A percentile compares a stretch with the other conserved stretches of the same genome.
Conservation (phyloP, 2,113 vertebrate species). For the Crocuta crocuta region DNA sequence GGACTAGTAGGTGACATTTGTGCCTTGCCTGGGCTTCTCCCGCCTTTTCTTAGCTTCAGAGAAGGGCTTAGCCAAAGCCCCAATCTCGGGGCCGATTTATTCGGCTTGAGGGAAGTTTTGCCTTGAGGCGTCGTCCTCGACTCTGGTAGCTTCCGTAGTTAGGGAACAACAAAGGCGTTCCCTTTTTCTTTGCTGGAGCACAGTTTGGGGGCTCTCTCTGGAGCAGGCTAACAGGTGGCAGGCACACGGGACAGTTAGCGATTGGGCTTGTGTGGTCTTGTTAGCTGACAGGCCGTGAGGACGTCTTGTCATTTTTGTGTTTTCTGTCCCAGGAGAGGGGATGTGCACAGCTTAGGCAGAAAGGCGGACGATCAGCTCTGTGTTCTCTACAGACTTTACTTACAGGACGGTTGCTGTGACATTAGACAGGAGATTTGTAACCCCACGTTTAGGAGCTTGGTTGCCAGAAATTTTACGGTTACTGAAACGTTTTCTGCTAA, state of each 20-base stretch:
- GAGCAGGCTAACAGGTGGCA: slow-evolving; percentile 65
- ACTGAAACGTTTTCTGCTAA: neutral
- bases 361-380: neutral
- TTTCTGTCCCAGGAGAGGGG: neutral
- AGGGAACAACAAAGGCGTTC: slow-evolving; percentile 50
- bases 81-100: neutral
- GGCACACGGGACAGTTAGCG: neutral
- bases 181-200: neutral
- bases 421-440: neutral
- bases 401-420: neutral
- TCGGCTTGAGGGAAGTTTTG: neutral
- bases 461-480: neutral
- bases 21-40: slow-evolving; percentile 15
- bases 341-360: slow-evolving; percentile 31
- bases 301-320: slow-evolving; percentile 4
- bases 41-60: slow-evolving; percentile 16
- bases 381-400: slow-evolving; percentile 2
- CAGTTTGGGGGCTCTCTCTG: neutral
- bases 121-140: neutral
- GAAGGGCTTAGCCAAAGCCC: neutral
- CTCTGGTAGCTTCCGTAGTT: slow-evolving; percentile 5
- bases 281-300: slow-evolving; percentile 19
- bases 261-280: neutral
- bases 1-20: slow-evolving; percentile 15
- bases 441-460: neutral